Evolutionary conservation across 2,888 invertebrate species (phyloP).

Genomic region (Sclerodermus sp.): DNA sequence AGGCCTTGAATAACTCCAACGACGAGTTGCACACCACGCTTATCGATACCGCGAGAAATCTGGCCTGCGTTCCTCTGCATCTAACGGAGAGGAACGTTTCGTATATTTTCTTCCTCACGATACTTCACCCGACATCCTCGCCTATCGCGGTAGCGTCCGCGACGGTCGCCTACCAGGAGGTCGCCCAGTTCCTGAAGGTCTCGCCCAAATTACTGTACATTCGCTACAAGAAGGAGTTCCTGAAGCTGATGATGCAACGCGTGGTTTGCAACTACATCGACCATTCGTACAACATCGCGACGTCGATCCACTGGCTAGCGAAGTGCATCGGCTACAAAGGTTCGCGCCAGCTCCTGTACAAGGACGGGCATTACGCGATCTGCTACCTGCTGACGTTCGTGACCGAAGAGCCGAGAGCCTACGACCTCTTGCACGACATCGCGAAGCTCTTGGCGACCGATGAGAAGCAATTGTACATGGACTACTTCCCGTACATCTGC

Average conservation of each 20-base stretch:
- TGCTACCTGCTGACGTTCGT: constrained; percentile 67
- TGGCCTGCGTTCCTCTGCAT: constrained; percentile 51
- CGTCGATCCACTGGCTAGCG: constrained; percentile 65
- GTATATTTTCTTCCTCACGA: constrained; percentile 65
- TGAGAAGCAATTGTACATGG: constrained; percentile 65
- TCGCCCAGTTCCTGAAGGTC: constrained; percentile 62
- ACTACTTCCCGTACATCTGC: constrained; percentile 67
- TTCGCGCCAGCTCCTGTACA: constrained; percentile 69
- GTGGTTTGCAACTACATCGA: constrained; percentile 64
- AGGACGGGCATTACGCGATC: constrained; percentile 70
- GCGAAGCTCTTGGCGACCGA: constrained; percentile 64
- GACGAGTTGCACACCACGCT: constrained; percentile 61
- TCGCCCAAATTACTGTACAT: constrained; percentile 65
- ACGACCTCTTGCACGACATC: constrained; percentile 68
- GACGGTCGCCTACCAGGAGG: constrained; percentile 62
- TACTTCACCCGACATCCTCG: constrained; percentile 62
- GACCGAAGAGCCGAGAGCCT: constrained; percentile 62
- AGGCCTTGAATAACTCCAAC: constrained; percentile 60
- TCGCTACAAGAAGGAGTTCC: constrained; percentile 65
- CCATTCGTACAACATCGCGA: constrained; percentile 63
- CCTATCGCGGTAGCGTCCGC: constrained; percentile 61
- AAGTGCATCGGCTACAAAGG: constrained; percentile 71
- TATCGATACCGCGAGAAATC: constrained; percentile 61
- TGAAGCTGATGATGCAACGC: constrained; percentile 60
- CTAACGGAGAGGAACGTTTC: constrained; percentile 58